These are phyloP conservation scores for Stictonetta naevosa DNA, from an alignment of 2,113 vertebrate species.

Conservation along the genomic window DNA sequence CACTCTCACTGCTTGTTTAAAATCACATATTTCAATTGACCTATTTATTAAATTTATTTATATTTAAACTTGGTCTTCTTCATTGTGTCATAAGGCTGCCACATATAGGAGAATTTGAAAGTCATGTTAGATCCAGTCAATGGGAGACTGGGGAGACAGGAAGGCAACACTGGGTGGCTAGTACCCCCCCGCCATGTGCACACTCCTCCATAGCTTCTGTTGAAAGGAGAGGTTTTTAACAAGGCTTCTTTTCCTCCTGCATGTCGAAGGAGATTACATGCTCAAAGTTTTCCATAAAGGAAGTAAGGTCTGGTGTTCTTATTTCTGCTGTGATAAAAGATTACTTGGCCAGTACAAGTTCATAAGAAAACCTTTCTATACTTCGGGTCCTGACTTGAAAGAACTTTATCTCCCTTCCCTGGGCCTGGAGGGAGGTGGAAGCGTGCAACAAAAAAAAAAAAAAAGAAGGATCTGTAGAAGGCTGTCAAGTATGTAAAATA, in stretches of 20 bases:
- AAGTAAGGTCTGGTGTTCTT: neutral
- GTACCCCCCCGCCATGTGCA: neutral
- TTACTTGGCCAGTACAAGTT: neutral
- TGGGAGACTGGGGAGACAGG: neutral
- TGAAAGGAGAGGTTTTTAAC: neutral
- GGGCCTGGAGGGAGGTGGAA: neutral
- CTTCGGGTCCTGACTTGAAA: neutral
- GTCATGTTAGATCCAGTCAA: fast-evolving
- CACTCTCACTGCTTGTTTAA: neutral
- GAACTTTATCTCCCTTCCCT: neutral
- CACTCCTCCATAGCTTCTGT: fast-evolving
- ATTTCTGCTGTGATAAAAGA: neutral
- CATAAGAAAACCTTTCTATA: neutral
- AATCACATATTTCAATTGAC: neutral
- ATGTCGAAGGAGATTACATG: neutral
- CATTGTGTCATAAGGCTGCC: neutral
- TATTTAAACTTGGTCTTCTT: neutral
- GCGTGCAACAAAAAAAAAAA: neutral
- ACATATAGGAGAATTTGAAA: neutral
- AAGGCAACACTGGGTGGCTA: fast-evolving
- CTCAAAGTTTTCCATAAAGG: neutral
- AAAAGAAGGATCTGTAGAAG: neutral
- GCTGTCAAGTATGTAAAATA: neutral
- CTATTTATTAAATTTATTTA: neutral
- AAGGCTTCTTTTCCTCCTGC: neutral